Conservation (phyloP, 2,113 vertebrate genomes). For the Mesocricetus auratus region DNA sequence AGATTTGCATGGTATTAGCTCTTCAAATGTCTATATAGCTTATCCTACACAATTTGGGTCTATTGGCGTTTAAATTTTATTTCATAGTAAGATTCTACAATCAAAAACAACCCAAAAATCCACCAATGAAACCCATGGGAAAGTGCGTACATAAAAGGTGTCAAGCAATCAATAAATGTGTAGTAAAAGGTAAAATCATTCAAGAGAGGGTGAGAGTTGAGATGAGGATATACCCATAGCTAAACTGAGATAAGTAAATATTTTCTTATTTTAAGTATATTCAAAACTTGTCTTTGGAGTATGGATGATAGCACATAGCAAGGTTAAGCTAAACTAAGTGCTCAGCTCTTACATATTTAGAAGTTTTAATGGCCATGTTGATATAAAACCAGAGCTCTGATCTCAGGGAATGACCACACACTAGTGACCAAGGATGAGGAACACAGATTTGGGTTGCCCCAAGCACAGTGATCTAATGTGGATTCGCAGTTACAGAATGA, state of each 20-base stretch:
- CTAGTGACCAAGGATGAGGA: not conserved
- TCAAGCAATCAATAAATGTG: not conserved
- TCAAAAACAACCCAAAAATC: not conserved
- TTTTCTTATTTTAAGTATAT: slow-evolving; percentile 32
- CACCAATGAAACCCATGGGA: not conserved
- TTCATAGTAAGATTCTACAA: not conserved
- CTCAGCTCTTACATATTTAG: not conserved
- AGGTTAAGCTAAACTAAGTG: not conserved
- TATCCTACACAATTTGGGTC: not conserved
- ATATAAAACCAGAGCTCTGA: not conserved
- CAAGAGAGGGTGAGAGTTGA: not conserved
- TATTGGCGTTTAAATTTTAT: slow-evolving; percentile 37
- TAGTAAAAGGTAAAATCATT: not conserved
- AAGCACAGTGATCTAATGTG: not conserved
- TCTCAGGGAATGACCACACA: not conserved
- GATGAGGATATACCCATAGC: not conserved
- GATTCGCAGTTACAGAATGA: not conserved
- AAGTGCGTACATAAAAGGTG: not conserved
- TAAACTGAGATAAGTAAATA: not conserved
- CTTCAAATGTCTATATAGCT: not conserved
- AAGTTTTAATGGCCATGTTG: not conserved
- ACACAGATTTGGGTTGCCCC: not conserved
- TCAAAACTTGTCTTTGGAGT: not conserved
- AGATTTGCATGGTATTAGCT: not conserved
- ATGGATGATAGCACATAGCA: not conserved